Percentiles rank a stretch among this genome's conserved stretches.
phyloP scores from a whole-genome alignment of 2,888 invertebrate genomes.

The Diaperis boleti region DNA sequence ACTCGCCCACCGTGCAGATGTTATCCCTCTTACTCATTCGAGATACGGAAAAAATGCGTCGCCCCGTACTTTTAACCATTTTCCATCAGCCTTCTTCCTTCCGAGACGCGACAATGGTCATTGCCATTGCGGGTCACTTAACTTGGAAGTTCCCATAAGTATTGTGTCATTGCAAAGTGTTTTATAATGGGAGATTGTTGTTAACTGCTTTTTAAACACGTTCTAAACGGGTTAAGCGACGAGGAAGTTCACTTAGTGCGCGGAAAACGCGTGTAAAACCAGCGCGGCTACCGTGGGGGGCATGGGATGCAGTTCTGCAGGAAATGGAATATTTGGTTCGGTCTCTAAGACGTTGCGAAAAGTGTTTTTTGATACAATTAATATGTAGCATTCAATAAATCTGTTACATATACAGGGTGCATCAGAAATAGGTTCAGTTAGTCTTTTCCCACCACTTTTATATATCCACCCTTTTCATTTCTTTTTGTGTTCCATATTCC shows the following conservation, averaged over 20 bases:
- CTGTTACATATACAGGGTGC: too few relatives aligned
- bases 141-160: constrained; percentile 33
- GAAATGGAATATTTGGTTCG: too few relatives aligned
- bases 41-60: constrained; percentile 7
- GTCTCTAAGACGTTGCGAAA: too few relatives aligned
- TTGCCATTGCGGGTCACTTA: constrained; percentile 39
- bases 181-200: constrained; percentile 45
- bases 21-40: constrained; percentile 9
- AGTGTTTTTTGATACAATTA: too few relatives aligned
- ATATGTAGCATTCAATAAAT: too few relatives aligned
- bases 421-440: too few relatives aligned
- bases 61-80: too few relatives aligned
- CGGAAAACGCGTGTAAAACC: constrained; percentile 41
- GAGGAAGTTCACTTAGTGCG: constrained; percentile 44
- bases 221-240: constrained; percentile 41
- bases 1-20: constrained; percentile 33
- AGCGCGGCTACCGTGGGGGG: constrained; percentile 29
- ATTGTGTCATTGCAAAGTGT: constrained; percentile 43
- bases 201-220: constrained; percentile 44
- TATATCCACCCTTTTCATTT: too few relatives aligned
- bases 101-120: constrained; percentile 23
- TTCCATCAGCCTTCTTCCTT: too few relatives aligned
- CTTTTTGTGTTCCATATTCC: too few relatives aligned
- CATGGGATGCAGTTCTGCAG: constrained; percentile 4
- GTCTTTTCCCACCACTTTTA: too few relatives aligned